These are phyloP conservation scores for Lamprotornis superbus DNA, from an alignment of 2,113 vertebrate genomes.

Conservation along the genomic window DNA sequence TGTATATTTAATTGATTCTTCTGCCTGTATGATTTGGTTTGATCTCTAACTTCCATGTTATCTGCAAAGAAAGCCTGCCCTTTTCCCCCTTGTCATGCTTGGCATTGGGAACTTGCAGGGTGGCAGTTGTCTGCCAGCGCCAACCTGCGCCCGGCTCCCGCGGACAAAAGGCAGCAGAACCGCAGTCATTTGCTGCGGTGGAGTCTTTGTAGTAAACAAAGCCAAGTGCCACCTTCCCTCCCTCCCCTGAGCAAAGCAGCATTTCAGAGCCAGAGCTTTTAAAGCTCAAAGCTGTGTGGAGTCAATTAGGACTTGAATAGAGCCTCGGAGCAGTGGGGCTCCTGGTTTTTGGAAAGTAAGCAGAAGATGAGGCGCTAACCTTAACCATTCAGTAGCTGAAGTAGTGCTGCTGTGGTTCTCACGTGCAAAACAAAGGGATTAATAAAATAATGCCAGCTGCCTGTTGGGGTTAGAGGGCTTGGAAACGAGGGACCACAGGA, in stretches of 20 bases:
- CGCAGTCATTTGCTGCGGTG: constrained; percentile 38
- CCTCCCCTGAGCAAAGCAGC: constrained; percentile 37
- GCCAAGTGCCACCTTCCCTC: constrained; percentile 54
- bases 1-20: constrained; percentile 57
- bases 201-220: constrained; percentile 68
- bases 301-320: constrained; percentile 65
- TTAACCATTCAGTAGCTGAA: constrained; percentile 48
- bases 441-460: constrained; percentile 41
- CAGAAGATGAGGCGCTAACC: background rate
- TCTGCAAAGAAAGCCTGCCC: constrained; percentile 48
- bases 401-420: background rate
- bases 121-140: constrained; percentile 10
- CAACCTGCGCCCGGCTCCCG: constrained; percentile 9
- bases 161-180: constrained; percentile 61
- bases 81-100: constrained; percentile 45
- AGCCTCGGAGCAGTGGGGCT: constrained; percentile 28
- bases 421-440: constrained; percentile 25
- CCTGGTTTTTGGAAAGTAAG: constrained; percentile 34
- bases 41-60: constrained; percentile 4
- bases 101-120: constrained; percentile 19
- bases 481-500: background rate
- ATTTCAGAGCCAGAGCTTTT: constrained; percentile 48
- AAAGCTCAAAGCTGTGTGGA: constrained; percentile 56
- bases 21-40: constrained; percentile 36
- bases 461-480: constrained; percentile 4